phyloP scores from a whole-genome alignment of 2,888 invertebrate species.

The Acrocera orbiculus region DNA sequence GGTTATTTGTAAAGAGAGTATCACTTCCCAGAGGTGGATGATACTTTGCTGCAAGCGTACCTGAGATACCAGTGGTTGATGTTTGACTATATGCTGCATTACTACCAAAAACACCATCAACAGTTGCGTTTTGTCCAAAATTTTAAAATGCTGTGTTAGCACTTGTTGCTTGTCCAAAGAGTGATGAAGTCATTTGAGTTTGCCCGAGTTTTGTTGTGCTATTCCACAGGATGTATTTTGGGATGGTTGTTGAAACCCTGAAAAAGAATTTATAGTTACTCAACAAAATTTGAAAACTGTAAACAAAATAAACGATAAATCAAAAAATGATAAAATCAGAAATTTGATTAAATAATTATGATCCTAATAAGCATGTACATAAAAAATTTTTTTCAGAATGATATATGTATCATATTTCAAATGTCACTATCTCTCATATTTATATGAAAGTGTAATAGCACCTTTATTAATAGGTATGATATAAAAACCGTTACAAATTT shows the following conservation, averaged over 20 bases:
- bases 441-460: too few species aligned
- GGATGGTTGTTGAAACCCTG: constrained; percentile 28
- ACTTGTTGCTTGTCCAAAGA: constrained; percentile 38
- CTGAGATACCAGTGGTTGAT: constrained; percentile 25
- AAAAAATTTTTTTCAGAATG: too few species aligned
- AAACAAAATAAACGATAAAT: background rate
- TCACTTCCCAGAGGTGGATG: constrained; percentile 75
- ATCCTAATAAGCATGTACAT: too few species aligned
- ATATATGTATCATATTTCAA: too few species aligned
- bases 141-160: constrained; percentile 36
- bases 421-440: too few species aligned
- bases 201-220: constrained; percentile 27
- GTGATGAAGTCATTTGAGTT: constrained; percentile 28
- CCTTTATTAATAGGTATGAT: too few species aligned
- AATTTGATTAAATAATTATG: background rate
- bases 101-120: constrained; percentile 34
- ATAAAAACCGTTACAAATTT: too few species aligned
- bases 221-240: constrained; percentile 44
- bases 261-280: background rate
- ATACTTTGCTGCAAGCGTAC: constrained; percentile 67
- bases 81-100: constrained; percentile 24
- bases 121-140: constrained; percentile 44
- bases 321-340: too few species aligned
- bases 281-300: background rate
- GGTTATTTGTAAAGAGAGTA: constrained; percentile 76